Evolutionary conservation across 2,113 vertebrate species (phyloP).

Genomic region (Variabilichromis moorii): DNA sequence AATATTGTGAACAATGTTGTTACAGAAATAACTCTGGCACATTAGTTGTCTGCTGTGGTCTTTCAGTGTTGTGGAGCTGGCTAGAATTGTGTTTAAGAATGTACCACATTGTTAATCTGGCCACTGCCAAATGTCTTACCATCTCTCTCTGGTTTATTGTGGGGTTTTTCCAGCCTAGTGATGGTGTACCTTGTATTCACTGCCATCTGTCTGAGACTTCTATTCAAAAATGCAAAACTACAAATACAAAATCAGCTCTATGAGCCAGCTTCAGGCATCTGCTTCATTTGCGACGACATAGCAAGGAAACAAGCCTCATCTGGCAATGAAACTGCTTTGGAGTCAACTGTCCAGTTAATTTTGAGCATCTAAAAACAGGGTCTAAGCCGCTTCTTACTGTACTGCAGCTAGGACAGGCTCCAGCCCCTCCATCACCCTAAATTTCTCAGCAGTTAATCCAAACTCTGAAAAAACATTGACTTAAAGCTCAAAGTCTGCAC

Average conservation of each 20-base stretch:
- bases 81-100: background rate
- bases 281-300: fast-evolving
- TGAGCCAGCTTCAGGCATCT: background rate
- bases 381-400: background rate
- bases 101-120: background rate
- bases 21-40: background rate
- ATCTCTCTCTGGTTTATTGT: background rate
- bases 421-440: background rate
- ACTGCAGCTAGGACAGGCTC: background rate
- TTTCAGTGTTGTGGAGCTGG: background rate
- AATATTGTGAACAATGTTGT: background rate
- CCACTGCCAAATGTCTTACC: background rate
- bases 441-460: background rate
- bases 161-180: fast-evolving
- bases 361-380: background rate
- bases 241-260: background rate
- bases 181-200: background rate
- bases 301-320: background rate
- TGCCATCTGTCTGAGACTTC: background rate
- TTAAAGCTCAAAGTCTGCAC: background rate
- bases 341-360: background rate
- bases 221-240: background rate
- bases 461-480: background rate
- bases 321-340: background rate
- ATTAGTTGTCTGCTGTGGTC: background rate